Percentiles rank a stretch among this genome's conserved stretches.
Conservation (phyloP, 2,113 vertebrate species). For the Indicator indicator region DNA sequence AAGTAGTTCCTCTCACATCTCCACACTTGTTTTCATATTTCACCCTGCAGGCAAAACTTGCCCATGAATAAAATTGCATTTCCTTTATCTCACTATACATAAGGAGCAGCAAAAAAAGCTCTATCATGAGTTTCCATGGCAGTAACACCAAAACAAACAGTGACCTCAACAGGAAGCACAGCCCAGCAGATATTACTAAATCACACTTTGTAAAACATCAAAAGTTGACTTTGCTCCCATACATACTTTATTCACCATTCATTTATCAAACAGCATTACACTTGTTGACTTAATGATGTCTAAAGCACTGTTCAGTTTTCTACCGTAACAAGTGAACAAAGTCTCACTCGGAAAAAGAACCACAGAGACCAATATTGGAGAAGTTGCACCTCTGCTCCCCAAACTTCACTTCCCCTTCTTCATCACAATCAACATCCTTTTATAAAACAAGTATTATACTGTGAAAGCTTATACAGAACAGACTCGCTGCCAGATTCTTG, state of each 20-base stretch:
- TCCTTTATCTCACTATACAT: background rate
- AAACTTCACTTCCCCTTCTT: background rate
- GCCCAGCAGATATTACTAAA: slow-evolving; percentile 10
- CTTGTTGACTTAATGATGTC: background rate
- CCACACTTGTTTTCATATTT: background rate
- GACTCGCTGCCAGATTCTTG: background rate
- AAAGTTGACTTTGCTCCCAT: slow-evolving; percentile 6
- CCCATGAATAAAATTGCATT: background rate
- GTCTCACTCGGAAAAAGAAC: accelerated
- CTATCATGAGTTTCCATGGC: slow-evolving; percentile 41
- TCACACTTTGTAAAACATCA: background rate
- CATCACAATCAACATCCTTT: background rate
- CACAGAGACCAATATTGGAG: accelerated
- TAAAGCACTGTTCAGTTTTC: slow-evolving; percentile 7
- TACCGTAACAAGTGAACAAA: background rate
- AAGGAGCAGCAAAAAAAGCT: background rate
- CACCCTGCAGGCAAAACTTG: background rate
- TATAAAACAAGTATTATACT: background rate
- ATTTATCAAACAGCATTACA: background rate
- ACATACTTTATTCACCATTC: background rate
- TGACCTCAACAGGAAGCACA: slow-evolving; percentile 56
- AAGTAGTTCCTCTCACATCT: background rate
- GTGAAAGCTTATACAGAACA: background rate
- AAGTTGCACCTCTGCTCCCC: background rate
- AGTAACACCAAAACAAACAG: slow-evolving; percentile 67